Evolutionary conservation across 2,888 invertebrate species (phyloP).

Genomic region (Mythimna lalbum): DNA sequence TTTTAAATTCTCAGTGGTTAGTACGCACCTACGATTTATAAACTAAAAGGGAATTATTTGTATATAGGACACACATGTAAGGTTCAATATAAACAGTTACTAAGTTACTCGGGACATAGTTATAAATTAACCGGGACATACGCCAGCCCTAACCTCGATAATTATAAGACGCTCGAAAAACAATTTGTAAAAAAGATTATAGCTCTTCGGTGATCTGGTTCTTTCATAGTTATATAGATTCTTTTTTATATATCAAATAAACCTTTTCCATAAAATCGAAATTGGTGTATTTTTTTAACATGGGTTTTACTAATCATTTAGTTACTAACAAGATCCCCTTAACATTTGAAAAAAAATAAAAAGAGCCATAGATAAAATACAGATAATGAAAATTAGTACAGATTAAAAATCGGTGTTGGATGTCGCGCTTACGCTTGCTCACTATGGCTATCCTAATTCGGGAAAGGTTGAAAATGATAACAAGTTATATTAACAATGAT

Average conservation of each 20-base stretch:
- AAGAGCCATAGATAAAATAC: conserved; percentile 69
- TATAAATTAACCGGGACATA: conserved; percentile 59
- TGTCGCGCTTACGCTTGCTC: conserved; percentile 82
- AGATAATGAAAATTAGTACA: conserved; percentile 66
- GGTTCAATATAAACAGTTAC: not conserved
- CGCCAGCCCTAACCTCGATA: conserved; percentile 57
- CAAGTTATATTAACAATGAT: conserved; percentile 69
- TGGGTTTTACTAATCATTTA: conserved; percentile 88
- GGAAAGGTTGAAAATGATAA: conserved; percentile 72
- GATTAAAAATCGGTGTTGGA: conserved; percentile 80
- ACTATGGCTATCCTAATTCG: conserved; percentile 80
- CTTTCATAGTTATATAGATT: conserved; percentile 82
- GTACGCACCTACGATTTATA: not conserved
- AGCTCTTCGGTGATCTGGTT: conserved; percentile 88
- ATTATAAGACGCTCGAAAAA: conserved; percentile 66
- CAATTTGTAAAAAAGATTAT: conserved; percentile 69
- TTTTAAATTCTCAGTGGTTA: not conserved
- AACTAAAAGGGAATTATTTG: not conserved
- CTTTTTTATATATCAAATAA: conserved; percentile 88
- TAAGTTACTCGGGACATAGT: not conserved
- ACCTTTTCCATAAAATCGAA: conserved; percentile 90
- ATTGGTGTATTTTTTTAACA: conserved; percentile 90
- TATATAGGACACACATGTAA: not conserved
- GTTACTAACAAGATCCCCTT: conserved; percentile 81
- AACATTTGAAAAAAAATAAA: conserved; percentile 62